Base-by-base conservation (phyloP, 2,888 invertebrate species). In the Lamellibrachia columna region DNA sequence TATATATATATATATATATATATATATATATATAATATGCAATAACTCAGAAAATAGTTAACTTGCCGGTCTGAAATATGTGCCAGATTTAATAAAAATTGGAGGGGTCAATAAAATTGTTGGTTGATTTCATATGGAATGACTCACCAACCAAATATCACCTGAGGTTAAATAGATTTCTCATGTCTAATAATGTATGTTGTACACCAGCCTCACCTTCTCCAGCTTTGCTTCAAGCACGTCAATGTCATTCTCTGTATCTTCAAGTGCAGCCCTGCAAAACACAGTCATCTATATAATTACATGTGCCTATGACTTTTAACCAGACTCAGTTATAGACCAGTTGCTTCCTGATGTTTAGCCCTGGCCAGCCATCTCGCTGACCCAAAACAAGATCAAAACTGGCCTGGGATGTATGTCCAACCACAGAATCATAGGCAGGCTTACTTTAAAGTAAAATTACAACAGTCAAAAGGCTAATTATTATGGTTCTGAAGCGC, bases 211-310 rank as follows among this genome's bases (percentile, higher is more conserved):
- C 53, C 28, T 40, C 52, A 98, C 98, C 97, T 98, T 98, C 95
- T 99, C 99, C 94, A 99, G 97, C 96, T 98, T 98, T 95, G 97
- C 98, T 97, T 99, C 99, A 95, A 99, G 97, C 94, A 98, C 97
- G 96, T 99, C 99, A 94, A 99, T 98, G 96, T 98, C 98, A 91
- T 97, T 97, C 97, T 99, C 99, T 96, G 98, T 98, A 94, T 98
- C 98, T 96, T 98, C 98, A 95, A 99, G 97, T 95, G 98, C 98
- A 96, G 98, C 97, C 97, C 99, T 99, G 95, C 90, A 97, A 93
- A 92, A 60, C 22, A 93, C 92, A 75, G 60, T 75, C 40, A 92
- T 75, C 28, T 9, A 15, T 75, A 40, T 55, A 52, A 91, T 91
- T 40, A 40, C 53, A 91, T n/a, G 52, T 53, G 28, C 11, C 53